These are phyloP conservation scores for Drosophila dives DNA, from an alignment of 2,888 invertebrate species.

Conservation along the genomic window DNA sequence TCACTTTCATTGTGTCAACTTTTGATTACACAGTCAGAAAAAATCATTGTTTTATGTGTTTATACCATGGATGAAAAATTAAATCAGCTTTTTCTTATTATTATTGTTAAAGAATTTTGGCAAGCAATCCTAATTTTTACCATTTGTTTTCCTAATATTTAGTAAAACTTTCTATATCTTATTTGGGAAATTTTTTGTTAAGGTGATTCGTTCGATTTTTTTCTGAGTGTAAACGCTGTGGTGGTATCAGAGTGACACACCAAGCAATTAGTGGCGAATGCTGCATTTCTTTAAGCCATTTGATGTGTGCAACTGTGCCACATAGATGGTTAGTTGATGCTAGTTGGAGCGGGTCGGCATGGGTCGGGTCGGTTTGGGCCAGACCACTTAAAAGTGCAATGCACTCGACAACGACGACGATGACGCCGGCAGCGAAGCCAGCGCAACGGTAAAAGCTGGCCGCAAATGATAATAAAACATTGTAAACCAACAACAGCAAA, in stretches of 20 bases:
- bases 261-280: slow-evolving; percentile 15
- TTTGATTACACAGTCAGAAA: not conserved
- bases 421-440: slow-evolving; percentile 18
- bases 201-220: not conserved
- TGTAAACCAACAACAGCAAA: slow-evolving; percentile 30
- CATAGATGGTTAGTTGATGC: slow-evolving; percentile 34
- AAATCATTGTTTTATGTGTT: not conserved
- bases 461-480: slow-evolving; percentile 69
- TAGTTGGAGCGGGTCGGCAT: slow-evolving; percentile 38
- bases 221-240: not conserved
- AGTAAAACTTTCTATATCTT: not conserved
- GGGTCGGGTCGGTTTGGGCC: slow-evolving; percentile 13
- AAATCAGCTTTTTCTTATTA: not conserved
- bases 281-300: slow-evolving; percentile 18
- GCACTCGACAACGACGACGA: slow-evolving; percentile 43
- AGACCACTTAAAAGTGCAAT: slow-evolving; percentile 66
- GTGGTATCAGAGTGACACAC: not conserved
- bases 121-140: not conserved
- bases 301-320: slow-evolving; percentile 63
- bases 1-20: not conserved
- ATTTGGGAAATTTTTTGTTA: not conserved
- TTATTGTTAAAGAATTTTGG: not conserved
- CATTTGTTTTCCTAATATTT: no score
- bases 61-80: not conserved
- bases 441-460: slow-evolving; percentile 58